phyloP scores from a whole-genome alignment of 2,888 invertebrate species.

The Drosophila merina region DNA sequence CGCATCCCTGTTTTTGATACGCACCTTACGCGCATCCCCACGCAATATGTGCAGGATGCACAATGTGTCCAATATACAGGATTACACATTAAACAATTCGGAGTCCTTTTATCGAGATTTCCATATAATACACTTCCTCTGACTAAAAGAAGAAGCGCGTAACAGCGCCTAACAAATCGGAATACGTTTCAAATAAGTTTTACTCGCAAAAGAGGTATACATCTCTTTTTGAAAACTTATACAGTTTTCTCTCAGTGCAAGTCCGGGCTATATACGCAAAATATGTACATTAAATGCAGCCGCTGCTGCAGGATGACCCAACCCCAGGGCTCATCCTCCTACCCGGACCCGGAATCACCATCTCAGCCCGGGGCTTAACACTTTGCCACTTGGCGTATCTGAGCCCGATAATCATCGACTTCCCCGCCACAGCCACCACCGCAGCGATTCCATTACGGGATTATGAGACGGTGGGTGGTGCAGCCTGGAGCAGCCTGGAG shows the following conservation, averaged over 20 bases:
- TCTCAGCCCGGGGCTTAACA: constrained; percentile 35
- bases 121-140: neutral
- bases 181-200: too few species aligned
- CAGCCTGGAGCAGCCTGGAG: constrained; percentile 53
- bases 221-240: too few species aligned
- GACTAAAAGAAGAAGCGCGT: too few species aligned
- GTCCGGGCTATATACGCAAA: constrained; percentile 19
- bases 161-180: too few species aligned
- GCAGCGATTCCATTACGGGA: neutral
- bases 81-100: constrained; percentile 5
- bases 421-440: constrained; percentile 3
- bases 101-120: neutral
- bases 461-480: constrained; percentile 7
- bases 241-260: constrained; percentile 14
- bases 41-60: constrained; percentile 14
- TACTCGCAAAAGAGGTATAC: too few species aligned
- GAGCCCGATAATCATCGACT: constrained; percentile 24
- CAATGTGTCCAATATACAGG: constrained; percentile 8
- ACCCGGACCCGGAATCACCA: neutral
- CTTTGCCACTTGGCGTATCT: constrained; percentile 46
- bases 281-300: constrained; percentile 61
- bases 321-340: constrained; percentile 24
- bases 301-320: constrained; percentile 36
- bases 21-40: constrained; percentile 48
- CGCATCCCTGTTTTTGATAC: constrained; percentile 31